Base-by-base conservation (phyloP, 2,113 vertebrate genomes). In the Sarotherodon lohbergeri region DNA sequence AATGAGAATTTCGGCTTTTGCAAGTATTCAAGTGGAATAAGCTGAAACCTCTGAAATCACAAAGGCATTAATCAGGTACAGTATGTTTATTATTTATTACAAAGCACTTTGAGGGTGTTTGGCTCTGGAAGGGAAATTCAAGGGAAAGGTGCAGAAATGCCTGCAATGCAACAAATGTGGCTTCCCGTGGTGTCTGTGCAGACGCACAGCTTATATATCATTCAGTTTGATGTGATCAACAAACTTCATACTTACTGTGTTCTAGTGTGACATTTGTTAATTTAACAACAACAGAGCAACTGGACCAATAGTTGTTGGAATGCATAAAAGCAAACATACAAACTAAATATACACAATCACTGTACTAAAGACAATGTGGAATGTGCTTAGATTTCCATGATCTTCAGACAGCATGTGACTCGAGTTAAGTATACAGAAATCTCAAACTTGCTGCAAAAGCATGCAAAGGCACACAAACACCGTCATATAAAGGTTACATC, bases 31-130 rank as follows among this genome's bases (percentile, higher is more conserved):
- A 76, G 9, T 29, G 27, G 43, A 78, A 48, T 78, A 78, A 78
- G n/a, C 10, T 32, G 27, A 43, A 78, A 50, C 27, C 43, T 68
- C 7, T 90, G 8, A 6, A 57, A 66, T 80, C 79, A 52, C 19
- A 41, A 13, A 80, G 24, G 11, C 52, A 61, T 73, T 19, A 57
- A 16, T 13, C 4, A 68, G 24, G 22, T 6, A 4, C 11, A 13
- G 22, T 32, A 86, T 19, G 81, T 68, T 63, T 87, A 80, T 89
- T 89, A 24, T 83, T 83, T 13, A 83, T 83, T 76, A 83, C 41
- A 24, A 78, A 76, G 0, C 34, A 52, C 39, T 66, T 2, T 50
- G 55, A 82, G 85, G 82, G 59, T 19, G n/a, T 10, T 17, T 2
- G 12, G 17, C 17, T 29, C 19, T 39, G 24, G 29, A 59, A 0